phyloP scores from a whole-genome alignment of 2,888 invertebrate genomes.

The Automeris io region DNA sequence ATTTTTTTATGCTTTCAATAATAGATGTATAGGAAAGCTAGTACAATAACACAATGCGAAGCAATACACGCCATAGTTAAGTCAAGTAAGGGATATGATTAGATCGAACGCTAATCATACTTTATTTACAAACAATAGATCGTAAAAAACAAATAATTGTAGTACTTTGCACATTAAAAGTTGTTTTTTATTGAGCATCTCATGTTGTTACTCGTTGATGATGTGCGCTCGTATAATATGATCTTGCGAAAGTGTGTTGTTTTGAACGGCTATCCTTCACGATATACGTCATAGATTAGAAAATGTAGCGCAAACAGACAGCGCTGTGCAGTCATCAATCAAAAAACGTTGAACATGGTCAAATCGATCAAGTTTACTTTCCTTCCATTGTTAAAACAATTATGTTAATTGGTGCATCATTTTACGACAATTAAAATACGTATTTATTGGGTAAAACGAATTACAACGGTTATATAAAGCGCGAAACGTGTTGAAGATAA shows the following conservation, averaged over 20 bases:
- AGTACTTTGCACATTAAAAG: constrained; percentile 1
- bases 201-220: neutral
- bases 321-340: constrained; percentile 5
- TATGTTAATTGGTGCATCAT: constrained; percentile 4
- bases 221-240: neutral
- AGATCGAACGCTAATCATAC: neutral
- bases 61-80: too few species aligned
- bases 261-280: constrained; percentile 7
- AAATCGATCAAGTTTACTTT: constrained; percentile 10
- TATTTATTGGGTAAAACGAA: constrained; percentile 1
- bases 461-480: constrained; percentile 2
- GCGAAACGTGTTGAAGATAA: neutral
- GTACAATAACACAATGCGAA: too few species aligned
- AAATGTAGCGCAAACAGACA: constrained; percentile 6
- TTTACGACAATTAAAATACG: neutral
- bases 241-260: constrained; percentile 7
- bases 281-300: constrained; percentile 6
- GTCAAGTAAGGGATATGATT: constrained; percentile 1
- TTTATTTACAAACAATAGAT: constrained; percentile 7
- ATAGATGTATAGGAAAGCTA: too few species aligned
- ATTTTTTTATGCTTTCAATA: too few species aligned
- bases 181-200: neutral
- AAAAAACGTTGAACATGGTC: constrained; percentile 5
- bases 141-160: constrained; percentile 7
- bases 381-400: constrained; percentile 7